These are phyloP conservation scores for Ceratosolen solmsi DNA, from an alignment of 1,140 invertebrate genomes.

Conservation along the genomic window DNA sequence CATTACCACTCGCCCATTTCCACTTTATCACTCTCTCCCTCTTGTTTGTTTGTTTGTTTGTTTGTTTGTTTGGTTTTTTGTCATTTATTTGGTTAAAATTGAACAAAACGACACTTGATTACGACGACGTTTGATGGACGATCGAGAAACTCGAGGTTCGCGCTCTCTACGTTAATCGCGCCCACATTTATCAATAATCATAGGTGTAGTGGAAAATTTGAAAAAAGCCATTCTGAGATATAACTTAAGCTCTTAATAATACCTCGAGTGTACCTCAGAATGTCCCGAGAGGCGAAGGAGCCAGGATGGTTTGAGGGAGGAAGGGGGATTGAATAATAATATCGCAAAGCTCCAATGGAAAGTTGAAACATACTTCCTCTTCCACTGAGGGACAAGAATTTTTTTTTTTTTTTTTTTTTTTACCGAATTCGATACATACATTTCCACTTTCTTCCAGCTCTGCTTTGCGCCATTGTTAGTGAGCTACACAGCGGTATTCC, in stretches of 20 bases:
- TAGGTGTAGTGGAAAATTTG: too few species aligned
- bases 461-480: constrained; percentile 24
- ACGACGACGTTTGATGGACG: too few species aligned
- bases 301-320: background rate
- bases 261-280: background rate
- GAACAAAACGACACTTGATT: too few species aligned
- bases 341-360: background rate
- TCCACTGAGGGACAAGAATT: background rate
- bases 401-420: too few species aligned
- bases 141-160: too few species aligned
- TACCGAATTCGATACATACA: constrained; percentile 18
- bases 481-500: background rate
- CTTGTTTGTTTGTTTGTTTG: too few species aligned
- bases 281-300: background rate
- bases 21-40: too few species aligned
- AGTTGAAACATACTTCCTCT: constrained; percentile 34
- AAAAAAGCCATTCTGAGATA: background rate
- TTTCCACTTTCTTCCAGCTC: background rate
- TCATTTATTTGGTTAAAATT: too few species aligned
- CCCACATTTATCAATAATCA: too few species aligned
- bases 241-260: constrained; percentile 33
- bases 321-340: background rate
- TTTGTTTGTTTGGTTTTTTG: too few species aligned
- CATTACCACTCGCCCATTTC: too few species aligned
- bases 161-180: too few species aligned